phyloP scores from a whole-genome alignment of 1,140 invertebrate species.

The Eriosoma lanigerum region DNA sequence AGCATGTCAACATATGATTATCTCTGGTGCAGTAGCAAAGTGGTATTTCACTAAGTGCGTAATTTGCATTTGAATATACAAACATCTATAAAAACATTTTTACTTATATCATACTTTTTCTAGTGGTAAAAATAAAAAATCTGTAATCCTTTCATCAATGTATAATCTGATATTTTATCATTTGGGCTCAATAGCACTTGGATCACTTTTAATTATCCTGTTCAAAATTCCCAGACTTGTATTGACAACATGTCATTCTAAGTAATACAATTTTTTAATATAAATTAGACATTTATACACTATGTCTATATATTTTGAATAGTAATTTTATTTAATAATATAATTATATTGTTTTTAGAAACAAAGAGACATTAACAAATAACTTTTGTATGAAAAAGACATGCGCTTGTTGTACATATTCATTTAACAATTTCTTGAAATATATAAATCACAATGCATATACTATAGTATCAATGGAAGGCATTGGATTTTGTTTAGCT shows the following conservation, averaged over 20 bases:
- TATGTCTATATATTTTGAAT: neutral
- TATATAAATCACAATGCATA: conserved; percentile 93
- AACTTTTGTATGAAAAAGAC: conserved; percentile 63
- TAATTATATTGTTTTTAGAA: neutral
- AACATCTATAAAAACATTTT: neutral
- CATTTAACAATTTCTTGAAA: conserved; percentile 85
- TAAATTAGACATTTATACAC: neutral
- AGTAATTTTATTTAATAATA: neutral
- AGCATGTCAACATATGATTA: conserved; percentile 87
- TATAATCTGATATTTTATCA: conserved; percentile 82
- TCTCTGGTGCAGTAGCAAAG: conserved; percentile 81
- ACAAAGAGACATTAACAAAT: neutral
- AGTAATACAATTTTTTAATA: conserved; percentile 64
- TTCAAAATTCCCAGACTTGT: conserved; percentile 89
- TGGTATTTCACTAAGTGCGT: conserved; percentile 83
- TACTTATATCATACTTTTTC: conserved; percentile 19
- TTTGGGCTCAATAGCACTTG: conserved; percentile 86
- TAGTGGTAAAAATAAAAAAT: conserved; percentile 56
- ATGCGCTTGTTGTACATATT: conserved; percentile 87
- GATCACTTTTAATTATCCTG: conserved; percentile 85
- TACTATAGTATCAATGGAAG: conserved; percentile 83
- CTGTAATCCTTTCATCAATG: conserved; percentile 72
- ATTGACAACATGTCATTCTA: conserved; percentile 78
- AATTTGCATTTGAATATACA: neutral
- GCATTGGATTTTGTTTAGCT: conserved; percentile 79